Percentiles rank a stretch among this genome's conserved stretches.
Evolutionary conservation across 2,888 invertebrate species (phyloP).

Genomic region (Gerosis bhagava): DNA sequence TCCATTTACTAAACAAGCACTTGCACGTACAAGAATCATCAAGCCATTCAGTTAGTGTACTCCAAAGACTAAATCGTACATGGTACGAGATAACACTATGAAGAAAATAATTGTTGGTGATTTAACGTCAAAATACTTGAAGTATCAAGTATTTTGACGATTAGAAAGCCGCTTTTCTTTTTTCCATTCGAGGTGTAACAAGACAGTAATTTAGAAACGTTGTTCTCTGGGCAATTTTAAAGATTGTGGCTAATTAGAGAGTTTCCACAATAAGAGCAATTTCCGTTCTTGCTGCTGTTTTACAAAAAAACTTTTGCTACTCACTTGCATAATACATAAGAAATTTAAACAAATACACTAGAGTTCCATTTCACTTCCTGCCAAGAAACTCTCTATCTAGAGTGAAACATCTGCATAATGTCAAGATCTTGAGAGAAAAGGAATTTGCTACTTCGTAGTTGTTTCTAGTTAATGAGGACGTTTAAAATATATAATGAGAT

Average conservation of each 20-base stretch:
- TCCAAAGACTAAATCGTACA: no score
- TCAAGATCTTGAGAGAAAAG: conserved; percentile 18
- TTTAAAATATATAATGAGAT: no score
- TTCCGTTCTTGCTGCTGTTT: background rate
- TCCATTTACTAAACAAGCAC: no score
- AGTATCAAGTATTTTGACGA: no score
- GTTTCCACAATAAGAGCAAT: conserved; percentile 11
- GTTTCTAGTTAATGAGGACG: conserved; percentile 12
- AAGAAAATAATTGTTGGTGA: no score
- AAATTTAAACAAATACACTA: conserved; percentile 22
- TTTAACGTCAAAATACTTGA: no score
- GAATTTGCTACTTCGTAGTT: conserved; percentile 12
- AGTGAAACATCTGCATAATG: conserved; percentile 22
- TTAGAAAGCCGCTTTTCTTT: no score
- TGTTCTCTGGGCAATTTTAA: background rate
- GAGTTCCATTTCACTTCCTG: conserved; percentile 25
- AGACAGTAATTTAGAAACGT: no score
- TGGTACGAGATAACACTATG: no score
- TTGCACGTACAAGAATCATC: no score
- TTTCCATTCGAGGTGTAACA: no score
- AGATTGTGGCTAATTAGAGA: conserved; percentile 9
- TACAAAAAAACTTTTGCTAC: conserved; percentile 10
- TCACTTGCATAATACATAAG: conserved; percentile 22
- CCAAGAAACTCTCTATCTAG: conserved; percentile 22
- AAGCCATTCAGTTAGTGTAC: no score